Conservation (phyloP, 2,888 invertebrate species). For the Andricus quercusramuli region DNA sequence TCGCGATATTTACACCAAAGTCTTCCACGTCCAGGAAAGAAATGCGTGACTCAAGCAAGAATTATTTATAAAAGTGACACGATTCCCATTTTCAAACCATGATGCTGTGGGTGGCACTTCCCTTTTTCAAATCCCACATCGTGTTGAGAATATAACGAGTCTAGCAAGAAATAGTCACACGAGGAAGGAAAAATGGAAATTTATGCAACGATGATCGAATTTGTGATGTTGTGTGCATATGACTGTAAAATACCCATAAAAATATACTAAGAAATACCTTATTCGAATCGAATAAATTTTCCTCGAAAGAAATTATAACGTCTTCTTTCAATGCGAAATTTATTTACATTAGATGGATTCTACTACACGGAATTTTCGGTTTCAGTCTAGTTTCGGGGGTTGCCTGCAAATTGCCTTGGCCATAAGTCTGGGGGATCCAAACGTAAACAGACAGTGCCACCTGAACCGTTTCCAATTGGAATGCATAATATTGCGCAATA, state of each 20-base stretch:
- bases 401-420: too few species aligned
- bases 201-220: conserved; percentile 1
- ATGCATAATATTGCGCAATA: too few species aligned
- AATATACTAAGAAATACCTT: background rate
- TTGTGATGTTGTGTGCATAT: background rate
- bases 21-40: background rate
- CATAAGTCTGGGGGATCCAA: too few species aligned
- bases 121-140: background rate
- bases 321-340: too few species aligned
- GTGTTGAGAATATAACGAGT: too few species aligned
- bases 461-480: too few species aligned
- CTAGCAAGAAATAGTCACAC: background rate
- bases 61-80: background rate
- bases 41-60: background rate
- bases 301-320: too few species aligned
- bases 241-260: background rate
- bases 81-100: background rate
- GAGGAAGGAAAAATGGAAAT: background rate
- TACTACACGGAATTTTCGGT: too few species aligned
- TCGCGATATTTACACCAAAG: background rate
- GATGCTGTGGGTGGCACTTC: background rate
- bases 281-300: background rate
- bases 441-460: too few species aligned
- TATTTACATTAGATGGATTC: too few species aligned
- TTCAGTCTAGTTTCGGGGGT: too few species aligned